Conservation (phyloP, 2,113 vertebrate species). For the Trichechus manatus region DNA sequence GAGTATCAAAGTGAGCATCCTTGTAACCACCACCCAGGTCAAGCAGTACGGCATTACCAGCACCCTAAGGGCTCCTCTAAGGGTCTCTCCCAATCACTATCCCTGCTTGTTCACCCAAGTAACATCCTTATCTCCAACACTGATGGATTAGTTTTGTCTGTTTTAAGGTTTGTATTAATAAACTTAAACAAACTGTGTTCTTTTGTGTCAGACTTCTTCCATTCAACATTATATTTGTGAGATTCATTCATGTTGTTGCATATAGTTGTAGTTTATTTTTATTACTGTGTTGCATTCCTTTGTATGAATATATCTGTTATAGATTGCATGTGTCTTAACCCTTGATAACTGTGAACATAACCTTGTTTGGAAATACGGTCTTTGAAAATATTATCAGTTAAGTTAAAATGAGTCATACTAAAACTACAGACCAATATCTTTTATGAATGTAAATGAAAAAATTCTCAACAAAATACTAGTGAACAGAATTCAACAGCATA, state of each 20-base stretch:
- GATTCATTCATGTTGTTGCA: not conserved
- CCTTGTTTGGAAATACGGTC: too few species aligned
- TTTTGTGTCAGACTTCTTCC: not conserved
- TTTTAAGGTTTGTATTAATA: not conserved
- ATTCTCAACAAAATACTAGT: too few species aligned
- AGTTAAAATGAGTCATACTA: too few species aligned
- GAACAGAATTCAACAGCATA: too few species aligned
- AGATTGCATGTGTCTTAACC: too few species aligned
- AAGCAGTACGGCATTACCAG: not conserved
- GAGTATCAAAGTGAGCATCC: not conserved
- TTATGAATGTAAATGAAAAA: too few species aligned
- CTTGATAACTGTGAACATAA: too few species aligned
- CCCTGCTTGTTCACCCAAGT: not conserved
- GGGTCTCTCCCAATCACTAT: not conserved
- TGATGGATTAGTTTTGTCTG: not conserved
- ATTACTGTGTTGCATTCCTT: not conserved
- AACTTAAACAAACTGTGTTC: not conserved
- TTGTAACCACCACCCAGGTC: accelerated
- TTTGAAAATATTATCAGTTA: too few species aligned
- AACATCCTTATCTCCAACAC: not conserved
- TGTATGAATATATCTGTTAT: not conserved
- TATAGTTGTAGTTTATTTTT: not conserved
- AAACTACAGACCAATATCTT: too few species aligned
- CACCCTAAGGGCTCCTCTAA: not conserved
- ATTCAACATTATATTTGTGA: not conserved